phyloP scores from a whole-genome alignment of 2,888 invertebrate genomes.

The Coremacera marginata region DNA sequence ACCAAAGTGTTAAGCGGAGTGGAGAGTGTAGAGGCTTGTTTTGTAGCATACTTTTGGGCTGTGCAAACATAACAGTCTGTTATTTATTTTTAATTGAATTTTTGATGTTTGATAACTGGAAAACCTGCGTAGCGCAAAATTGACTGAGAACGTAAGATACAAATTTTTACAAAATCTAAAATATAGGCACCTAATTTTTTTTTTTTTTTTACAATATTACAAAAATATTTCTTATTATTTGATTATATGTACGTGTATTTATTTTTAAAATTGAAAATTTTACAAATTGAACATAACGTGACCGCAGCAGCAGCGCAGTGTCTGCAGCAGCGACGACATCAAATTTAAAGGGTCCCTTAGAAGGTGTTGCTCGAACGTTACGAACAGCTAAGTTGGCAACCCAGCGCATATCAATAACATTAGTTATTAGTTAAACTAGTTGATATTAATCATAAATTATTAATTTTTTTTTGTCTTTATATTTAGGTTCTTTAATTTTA shows the following conservation, averaged over 20 bases:
- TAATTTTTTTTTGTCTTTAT: background rate
- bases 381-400: too few relatives aligned
- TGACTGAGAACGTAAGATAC: background rate
- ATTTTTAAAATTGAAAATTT: conserved; percentile 6
- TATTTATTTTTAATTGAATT: background rate
- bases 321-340: background rate
- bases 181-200: conserved; percentile 25
- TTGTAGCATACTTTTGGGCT: too few relatives aligned
- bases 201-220: conserved; percentile 32
- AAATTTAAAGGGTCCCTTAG: background rate
- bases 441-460: background rate
- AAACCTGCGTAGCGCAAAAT: background rate
- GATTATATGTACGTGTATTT: background rate
- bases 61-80: background rate
- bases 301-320: background rate
- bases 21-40: too few relatives aligned
- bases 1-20: too few relatives aligned
- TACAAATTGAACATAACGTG: background rate
- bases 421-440: background rate
- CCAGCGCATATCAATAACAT: too few relatives aligned
- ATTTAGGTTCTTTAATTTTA: background rate
- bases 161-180: conserved; percentile 1
- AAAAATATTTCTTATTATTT: conserved; percentile 24
- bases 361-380: background rate
- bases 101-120: background rate